Conservation (phyloP, 2,888 invertebrate genomes). For the Megamerina dolium region DNA sequence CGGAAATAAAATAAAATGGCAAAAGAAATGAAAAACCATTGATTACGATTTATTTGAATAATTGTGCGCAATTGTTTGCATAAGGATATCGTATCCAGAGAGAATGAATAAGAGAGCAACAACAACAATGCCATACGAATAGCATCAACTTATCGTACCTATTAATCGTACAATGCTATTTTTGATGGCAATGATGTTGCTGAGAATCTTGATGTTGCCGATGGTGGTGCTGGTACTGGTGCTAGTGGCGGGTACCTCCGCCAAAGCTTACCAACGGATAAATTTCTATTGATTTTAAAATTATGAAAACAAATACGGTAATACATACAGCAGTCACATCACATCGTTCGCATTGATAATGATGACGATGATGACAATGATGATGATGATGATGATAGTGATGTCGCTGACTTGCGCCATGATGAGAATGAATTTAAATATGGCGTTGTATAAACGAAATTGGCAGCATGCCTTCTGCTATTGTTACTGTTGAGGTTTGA, state of each 20-base stretch:
- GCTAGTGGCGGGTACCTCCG: background rate
- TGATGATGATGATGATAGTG: too few relatives aligned
- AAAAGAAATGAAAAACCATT: constrained; percentile 28
- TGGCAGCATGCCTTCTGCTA: background rate
- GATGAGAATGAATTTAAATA: too few relatives aligned
- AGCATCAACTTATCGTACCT: too few relatives aligned
- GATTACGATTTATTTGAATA: constrained; percentile 35
- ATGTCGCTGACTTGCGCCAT: too few relatives aligned
- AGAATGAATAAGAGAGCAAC: background rate
- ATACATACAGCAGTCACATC: constrained; percentile 4
- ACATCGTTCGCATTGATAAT: too few relatives aligned
- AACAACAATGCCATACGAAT: constrained; percentile 4
- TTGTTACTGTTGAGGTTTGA: constrained; percentile 6
- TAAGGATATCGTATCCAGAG: background rate
- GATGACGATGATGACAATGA: background rate
- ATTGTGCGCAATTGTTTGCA: constrained; percentile 22
- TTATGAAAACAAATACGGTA: constrained; percentile 43
- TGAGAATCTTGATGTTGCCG: background rate
- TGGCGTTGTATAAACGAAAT: too few relatives aligned
- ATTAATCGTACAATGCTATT: background rate
- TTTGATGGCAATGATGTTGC: background rate
- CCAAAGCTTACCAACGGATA: constrained; percentile 29
- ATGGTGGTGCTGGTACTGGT: constrained; percentile 1
- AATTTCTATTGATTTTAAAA: constrained; percentile 50
- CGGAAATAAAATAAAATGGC: too few relatives aligned